phyloP scores from a whole-genome alignment of 2,113 vertebrate species.

The Mesitornis unicolor region DNA sequence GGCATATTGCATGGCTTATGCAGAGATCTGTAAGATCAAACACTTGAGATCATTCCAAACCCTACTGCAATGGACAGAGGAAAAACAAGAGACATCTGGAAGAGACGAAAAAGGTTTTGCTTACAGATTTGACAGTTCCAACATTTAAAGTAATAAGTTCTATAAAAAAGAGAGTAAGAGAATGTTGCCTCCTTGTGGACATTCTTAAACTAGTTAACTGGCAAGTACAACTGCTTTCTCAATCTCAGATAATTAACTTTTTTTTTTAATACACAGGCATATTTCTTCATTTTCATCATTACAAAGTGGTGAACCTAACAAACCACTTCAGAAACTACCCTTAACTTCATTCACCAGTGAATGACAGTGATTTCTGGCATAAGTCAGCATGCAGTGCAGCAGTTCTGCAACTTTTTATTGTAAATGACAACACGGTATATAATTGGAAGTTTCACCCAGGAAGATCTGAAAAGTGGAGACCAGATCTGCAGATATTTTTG shows the following conservation, averaged over 20 bases:
- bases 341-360: background rate
- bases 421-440: background rate
- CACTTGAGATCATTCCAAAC: background rate
- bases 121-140: background rate
- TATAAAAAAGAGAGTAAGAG: background rate
- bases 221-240: background rate
- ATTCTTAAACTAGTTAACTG: background rate
- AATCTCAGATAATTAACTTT: background rate
- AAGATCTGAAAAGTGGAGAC: background rate
- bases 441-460: background rate
- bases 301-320: background rate
- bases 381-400: background rate
- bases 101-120: background rate
- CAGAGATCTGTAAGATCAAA: background rate
- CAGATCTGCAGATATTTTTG: background rate
- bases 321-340: background rate
- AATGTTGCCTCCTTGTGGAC: constrained; percentile 42
- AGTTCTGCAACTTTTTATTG: background rate
- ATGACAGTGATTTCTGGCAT: background rate
- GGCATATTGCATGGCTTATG: background rate
- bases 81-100: background rate
- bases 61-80: background rate
- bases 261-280: background rate
- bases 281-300: background rate
- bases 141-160: background rate